Conservation (phyloP, 1,140 invertebrate species). For the Drosophila tropicalis region DNA sequence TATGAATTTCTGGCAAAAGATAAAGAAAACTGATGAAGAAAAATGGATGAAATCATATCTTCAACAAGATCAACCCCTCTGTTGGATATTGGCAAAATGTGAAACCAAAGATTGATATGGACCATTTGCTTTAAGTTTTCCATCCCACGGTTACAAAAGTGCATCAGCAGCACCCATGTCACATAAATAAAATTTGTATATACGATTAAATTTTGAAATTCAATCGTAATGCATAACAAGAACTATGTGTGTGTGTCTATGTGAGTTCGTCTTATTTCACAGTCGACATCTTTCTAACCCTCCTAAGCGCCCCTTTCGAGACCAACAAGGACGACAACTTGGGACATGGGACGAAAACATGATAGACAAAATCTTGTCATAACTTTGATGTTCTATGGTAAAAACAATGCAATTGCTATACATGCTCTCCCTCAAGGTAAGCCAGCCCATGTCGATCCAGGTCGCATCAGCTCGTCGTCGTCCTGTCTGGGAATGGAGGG, state of each 20-base stretch:
- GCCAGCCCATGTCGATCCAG: conserved; percentile 18
- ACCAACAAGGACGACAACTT: conserved; percentile 14
- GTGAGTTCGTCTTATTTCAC: conserved; percentile 38
- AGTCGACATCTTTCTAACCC: conserved; percentile 50
- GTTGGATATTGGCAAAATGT: not conserved
- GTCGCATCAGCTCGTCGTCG: conserved; percentile 20
- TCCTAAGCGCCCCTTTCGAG: conserved; percentile 27
- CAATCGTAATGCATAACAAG: conserved; percentile 73
- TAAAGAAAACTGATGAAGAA: not conserved
- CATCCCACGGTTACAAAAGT: conserved; percentile 65
- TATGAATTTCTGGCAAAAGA: conserved; percentile 46
- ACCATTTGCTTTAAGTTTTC: conserved; percentile 61
- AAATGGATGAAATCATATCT: not conserved
- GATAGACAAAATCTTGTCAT: conserved; percentile 83
- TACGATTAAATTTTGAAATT: conserved; percentile 80
- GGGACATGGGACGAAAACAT: conserved; percentile 43
- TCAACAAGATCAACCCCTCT: conserved; percentile 1
- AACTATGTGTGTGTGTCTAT: not conserved
- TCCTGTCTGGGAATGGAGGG: conserved; percentile 67
- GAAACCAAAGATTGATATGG: conserved; percentile 57
- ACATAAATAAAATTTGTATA: conserved; percentile 82
- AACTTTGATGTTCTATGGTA: conserved; percentile 81
- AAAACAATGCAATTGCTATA: conserved; percentile 69
- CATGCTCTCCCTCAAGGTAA: conserved; percentile 52
- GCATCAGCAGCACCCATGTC: conserved; percentile 69